These are phyloP conservation scores for Imbricaverruca yamaguchii DNA, from an alignment of 2,888 invertebrate species.

Conservation along the genomic window DNA sequence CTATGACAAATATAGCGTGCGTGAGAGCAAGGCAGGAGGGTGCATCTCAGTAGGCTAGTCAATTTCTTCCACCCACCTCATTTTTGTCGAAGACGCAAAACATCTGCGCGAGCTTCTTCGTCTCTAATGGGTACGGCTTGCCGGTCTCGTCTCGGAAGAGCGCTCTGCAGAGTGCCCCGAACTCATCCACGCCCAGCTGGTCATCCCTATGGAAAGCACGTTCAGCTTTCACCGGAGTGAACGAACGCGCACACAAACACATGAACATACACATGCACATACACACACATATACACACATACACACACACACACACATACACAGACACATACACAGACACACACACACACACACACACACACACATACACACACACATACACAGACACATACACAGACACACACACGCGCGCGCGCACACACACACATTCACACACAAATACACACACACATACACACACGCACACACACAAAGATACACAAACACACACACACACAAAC, in stretches of 20 bases:
- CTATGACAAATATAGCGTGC: too few species aligned
- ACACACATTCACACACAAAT: not conserved
- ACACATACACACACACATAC: not conserved
- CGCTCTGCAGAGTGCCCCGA: conserved; percentile 71
- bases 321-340: too few species aligned
- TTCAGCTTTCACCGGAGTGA: too few species aligned
- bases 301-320: too few species aligned
- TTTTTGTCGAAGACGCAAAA: conserved; percentile 75
- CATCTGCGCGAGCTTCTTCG: conserved; percentile 61
- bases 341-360: too few species aligned
- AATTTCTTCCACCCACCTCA: conserved; percentile 38
- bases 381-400: not conserved
- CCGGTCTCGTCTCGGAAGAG: conserved; percentile 79
- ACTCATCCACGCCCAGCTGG: conserved; percentile 65
- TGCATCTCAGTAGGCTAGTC: too few species aligned
- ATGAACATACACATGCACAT: not conserved
- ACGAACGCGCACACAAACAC: too few species aligned
- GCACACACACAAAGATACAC: too few species aligned
- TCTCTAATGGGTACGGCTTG: conserved; percentile 67
- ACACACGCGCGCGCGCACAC: not conserved
- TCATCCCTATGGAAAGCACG: conserved; percentile 56
- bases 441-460: not conserved
- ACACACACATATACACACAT: too few species aligned
- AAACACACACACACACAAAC: not conserved
- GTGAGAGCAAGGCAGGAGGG: too few species aligned